Evolutionary conservation across 2,888 invertebrate species (phyloP).

Genomic region (Eupithecia subfuscata): DNA sequence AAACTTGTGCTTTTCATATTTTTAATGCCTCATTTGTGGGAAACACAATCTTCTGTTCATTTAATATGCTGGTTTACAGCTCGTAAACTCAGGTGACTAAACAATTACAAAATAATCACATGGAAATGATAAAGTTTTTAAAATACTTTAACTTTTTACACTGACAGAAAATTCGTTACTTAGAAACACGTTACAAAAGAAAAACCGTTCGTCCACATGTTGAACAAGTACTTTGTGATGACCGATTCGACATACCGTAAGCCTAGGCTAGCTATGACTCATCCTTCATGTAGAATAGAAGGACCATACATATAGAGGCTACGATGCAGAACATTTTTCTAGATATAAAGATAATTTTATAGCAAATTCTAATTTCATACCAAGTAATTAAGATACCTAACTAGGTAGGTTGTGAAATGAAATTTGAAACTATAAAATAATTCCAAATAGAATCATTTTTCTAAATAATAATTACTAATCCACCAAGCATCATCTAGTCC

Average conservation of each 20-base stretch:
- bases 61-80: constrained; percentile 37
- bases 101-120: constrained; percentile 15
- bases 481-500: no score
- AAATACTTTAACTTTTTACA: neutral
- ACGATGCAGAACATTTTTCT: neutral
- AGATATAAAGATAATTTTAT: neutral
- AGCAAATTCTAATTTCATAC: neutral
- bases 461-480: no score
- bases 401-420: no score
- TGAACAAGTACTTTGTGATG: no score
- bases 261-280: neutral
- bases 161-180: neutral
- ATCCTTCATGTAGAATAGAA: neutral
- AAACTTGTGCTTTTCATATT: constrained; percentile 41
- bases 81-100: constrained; percentile 16
- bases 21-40: constrained; percentile 33
- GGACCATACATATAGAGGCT: neutral
- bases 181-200: neutral
- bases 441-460: no score
- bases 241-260: neutral
- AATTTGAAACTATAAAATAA: no score
- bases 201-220: neutral
- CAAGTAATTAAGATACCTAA: neutral
- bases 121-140: neutral
- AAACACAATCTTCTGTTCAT: constrained; percentile 39